These are phyloP conservation scores for Aphelocoma californica DNA, from an alignment of 2,797 vertebrate species.

Conservation along the genomic window DNA sequence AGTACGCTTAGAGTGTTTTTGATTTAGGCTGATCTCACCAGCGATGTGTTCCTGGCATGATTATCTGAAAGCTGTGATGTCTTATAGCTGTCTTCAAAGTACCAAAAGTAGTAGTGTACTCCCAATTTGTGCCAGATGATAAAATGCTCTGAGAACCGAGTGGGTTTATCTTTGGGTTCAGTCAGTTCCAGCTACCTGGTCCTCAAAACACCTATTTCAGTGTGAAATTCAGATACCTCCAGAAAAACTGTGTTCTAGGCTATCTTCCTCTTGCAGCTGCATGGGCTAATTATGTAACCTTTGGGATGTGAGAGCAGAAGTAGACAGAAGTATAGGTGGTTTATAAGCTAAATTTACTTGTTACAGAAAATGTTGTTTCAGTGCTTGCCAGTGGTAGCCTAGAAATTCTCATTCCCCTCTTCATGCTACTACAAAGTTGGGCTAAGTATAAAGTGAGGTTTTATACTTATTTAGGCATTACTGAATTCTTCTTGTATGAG, in stretches of 20 bases:
- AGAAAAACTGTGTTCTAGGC: neutral
- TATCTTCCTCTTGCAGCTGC: neutral
- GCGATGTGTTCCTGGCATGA: neutral
- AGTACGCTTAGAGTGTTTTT: neutral
- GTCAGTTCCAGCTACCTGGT: neutral
- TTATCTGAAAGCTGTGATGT: neutral
- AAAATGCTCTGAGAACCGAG: neutral
- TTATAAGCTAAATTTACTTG: neutral
- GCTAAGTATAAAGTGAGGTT: neutral
- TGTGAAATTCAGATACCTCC: neutral
- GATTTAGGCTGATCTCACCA: neutral
- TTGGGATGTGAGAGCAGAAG: neutral
- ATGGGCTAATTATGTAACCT: neutral
- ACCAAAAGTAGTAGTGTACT: neutral
- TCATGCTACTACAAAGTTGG: neutral
- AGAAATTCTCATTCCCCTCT: neutral
- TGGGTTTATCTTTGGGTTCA: neutral
- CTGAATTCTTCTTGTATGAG: neutral
- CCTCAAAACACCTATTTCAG: neutral
- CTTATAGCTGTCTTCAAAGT: neutral
- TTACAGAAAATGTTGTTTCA: neutral
- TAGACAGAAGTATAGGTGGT: neutral
- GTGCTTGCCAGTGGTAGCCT: neutral
- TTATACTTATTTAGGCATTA: neutral
- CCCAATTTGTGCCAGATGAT: neutral